Conservation (phyloP, 2,797 vertebrate species). For the Coranthus polyacanthus region DNA sequence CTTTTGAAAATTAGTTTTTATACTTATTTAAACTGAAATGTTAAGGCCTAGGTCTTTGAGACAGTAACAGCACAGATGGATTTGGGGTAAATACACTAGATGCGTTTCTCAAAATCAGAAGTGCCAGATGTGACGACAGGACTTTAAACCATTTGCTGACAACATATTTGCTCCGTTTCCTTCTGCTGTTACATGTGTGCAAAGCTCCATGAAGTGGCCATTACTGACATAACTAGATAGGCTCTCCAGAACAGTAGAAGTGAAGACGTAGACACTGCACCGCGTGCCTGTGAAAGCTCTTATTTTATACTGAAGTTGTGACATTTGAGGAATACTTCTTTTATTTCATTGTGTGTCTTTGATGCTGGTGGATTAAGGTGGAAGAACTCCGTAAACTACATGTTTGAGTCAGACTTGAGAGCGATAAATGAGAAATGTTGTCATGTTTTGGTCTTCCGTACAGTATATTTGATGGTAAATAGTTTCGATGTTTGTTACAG, state of each 20-base stretch:
- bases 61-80: slow-evolving; percentile 15
- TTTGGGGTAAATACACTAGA: slow-evolving; percentile 7
- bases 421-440: not conserved
- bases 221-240: slow-evolving; percentile 5
- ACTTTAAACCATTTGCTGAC: not conserved
- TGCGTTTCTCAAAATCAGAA: not conserved
- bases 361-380: not conserved
- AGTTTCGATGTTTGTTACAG: not conserved
- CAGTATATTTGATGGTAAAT: not conserved
- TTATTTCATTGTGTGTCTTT: slow-evolving; percentile 8
- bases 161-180: slow-evolving; percentile 7
- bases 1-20: slow-evolving; percentile 55
- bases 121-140: not conserved
- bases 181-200: slow-evolving; percentile 14
- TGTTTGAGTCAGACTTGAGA: slow-evolving; percentile 1
- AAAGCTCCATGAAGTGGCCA: slow-evolving; percentile 22
- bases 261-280: slow-evolving; percentile 19
- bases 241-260: slow-evolving; percentile 11
- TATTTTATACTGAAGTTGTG: slow-evolving; percentile 38
- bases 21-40: slow-evolving; percentile 59
- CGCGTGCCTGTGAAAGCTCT: slow-evolving; percentile 44
- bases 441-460: slow-evolving; percentile 9
- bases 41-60: slow-evolving; percentile 43
- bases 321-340: slow-evolving; percentile 13
- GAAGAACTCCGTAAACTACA: not conserved